Evolutionary conservation across 2,113 vertebrate genomes (phyloP), one percentile per base, ranked within the genome.

Genomic region (Charadrius vociferus): DNA sequence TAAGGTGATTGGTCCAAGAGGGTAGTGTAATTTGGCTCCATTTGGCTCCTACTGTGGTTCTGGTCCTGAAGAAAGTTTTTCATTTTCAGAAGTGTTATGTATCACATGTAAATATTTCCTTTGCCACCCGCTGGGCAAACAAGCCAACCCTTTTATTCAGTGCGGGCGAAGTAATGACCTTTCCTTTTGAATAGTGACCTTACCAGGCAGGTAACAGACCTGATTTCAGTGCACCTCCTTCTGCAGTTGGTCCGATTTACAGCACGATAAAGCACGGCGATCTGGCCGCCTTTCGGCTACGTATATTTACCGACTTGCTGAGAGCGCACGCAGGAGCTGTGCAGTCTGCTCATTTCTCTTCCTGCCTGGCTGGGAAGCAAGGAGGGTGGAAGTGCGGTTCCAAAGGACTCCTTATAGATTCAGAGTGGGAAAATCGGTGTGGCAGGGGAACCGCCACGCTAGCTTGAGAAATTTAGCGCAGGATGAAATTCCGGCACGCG

Each of bases 1-100:
- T 99, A 99, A 98, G 99, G 96, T 86, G 74, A 52, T 83, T 29
- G 50, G 52, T 61, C 89, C 95, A 96, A 84, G 39, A 53, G 63
- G 6, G 29, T 4, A 29, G 73, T 68, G 82, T 86, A 90, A 96
- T 86, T 92, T 95, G 88, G 82, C 74, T 68, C n/a, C 14, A 94
- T 47, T 41, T 50, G 61, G 68, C 49, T 72, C 39, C 87, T 70
- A 9, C 72, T 80, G 53, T 36, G 70, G 70, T 88, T 65, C 36
- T 3, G 4, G 45, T 91, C 58, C 71, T 30, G 73, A 70, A 96
- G 82, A 95, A 97, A 34, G 66, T 36, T 77, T 84, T 72, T 94
- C 45, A 34, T 77, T 82, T 73, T 94, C 45, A 87, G 37, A 77
- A 83, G 61, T 70, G 90, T 72, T 93, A 82, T 13, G 50, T 36